Evolutionary conservation across 2,797 vertebrate genomes (phyloP).

Genomic region (Periophthalmus magnuspinnatus): DNA sequence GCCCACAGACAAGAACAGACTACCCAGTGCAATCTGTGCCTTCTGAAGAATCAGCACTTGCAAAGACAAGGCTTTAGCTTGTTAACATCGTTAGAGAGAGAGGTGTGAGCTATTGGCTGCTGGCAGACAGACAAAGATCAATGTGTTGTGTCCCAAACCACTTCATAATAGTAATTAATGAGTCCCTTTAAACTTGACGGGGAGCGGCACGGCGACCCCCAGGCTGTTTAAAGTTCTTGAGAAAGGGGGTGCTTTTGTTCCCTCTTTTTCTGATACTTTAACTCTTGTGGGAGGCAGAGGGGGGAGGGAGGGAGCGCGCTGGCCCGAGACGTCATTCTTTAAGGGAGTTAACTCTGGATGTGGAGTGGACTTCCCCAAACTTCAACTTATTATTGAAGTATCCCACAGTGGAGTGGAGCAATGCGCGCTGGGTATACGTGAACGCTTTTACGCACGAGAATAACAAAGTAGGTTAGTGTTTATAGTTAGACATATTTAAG

Average conservation of each 20-base stretch:
- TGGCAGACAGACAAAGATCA: constrained; percentile 45
- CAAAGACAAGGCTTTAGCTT: constrained; percentile 33
- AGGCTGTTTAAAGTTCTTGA: constrained; percentile 13
- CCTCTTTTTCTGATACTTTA: constrained; percentile 17
- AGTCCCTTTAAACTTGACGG: not conserved
- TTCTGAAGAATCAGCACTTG: constrained; percentile 33
- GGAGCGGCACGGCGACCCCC: not conserved
- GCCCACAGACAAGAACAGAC: constrained; percentile 17
- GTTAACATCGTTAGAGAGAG: constrained; percentile 40
- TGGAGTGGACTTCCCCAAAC: constrained; percentile 64
- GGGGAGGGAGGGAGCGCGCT: constrained; percentile 58
- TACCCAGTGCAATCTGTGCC: constrained; percentile 15
- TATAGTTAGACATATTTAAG: constrained; percentile 31
- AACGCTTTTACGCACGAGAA: constrained; percentile 22
- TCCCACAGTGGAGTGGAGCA: constrained; percentile 46
- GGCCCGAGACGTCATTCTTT: constrained; percentile 65
- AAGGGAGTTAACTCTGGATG: constrained; percentile 58
- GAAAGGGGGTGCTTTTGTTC: not conserved
- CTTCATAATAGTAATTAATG: constrained; percentile 31
- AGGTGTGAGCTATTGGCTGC: constrained; percentile 55
- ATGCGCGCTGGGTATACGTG: constrained; percentile 33
- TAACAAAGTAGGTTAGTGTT: constrained; percentile 9
- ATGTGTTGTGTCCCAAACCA: constrained; percentile 12
- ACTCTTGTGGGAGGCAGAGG: constrained; percentile 52
- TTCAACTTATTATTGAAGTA: constrained; percentile 49